phyloP scores from a whole-genome alignment of 2,113 vertebrate genomes.

The Toxostoma redivivum region DNA sequence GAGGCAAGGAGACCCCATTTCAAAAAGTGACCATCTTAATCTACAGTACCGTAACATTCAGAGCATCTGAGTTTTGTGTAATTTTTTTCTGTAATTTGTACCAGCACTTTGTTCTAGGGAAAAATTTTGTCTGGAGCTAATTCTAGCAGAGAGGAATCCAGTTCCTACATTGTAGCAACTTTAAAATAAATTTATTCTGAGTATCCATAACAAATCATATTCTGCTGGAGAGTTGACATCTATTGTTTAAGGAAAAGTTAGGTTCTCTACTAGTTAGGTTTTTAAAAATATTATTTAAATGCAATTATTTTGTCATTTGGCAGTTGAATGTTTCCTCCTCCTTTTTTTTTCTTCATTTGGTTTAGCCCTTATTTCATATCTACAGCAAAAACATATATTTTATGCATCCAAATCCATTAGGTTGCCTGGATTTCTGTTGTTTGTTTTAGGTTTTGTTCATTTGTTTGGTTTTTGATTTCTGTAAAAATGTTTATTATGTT shows the following conservation, averaged over 20 bases:
- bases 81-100: background rate
- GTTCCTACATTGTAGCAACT: background rate
- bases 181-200: background rate
- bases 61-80: background rate
- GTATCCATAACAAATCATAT: background rate
- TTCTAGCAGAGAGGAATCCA: background rate
- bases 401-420: background rate
- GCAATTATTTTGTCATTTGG: background rate
- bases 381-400: background rate
- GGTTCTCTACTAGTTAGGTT: background rate
- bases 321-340: background rate
- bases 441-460: background rate
- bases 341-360: background rate
- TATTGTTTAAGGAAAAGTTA: background rate
- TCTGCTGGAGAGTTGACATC: background rate
- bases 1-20: background rate
- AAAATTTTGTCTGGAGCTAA: background rate
- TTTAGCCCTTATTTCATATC: background rate
- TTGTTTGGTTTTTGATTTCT: background rate
- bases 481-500: background rate
- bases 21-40: background rate
- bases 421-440: background rate
- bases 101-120: background rate
- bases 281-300: background rate
- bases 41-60: background rate